A percentile compares a stretch with the other conserved stretches of the same genome.
Conservation (phyloP, 2,888 invertebrate species). For the Acrobasis consociella region DNA sequence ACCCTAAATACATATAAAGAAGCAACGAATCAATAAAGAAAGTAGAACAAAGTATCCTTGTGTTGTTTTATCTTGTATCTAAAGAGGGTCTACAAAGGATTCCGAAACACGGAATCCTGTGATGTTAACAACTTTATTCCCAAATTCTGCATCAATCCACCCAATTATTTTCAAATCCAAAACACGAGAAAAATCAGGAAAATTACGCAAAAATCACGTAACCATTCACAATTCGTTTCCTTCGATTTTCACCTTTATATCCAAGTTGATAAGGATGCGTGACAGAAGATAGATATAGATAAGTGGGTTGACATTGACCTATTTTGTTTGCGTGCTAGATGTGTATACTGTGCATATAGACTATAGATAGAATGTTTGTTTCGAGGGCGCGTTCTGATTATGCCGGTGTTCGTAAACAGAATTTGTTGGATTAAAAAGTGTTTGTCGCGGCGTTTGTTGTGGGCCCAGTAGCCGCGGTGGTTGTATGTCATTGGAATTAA, state of each 20-base stretch:
- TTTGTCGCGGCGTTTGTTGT: conserved; percentile 1
- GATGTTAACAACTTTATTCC: not conserved
- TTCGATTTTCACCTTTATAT: conserved; percentile 24
- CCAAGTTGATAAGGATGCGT: conserved; percentile 18
- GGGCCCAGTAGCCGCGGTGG: not conserved
- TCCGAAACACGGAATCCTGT: not conserved
- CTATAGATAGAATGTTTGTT: not conserved
- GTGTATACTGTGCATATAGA: conserved; percentile 1
- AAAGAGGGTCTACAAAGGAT: not conserved
- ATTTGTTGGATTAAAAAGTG: conserved; percentile 17
- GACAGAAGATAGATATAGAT: conserved; percentile 18
- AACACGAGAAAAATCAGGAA: conserved; percentile 14
- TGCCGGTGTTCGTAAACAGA: conserved; percentile 6
- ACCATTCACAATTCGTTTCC: not conserved
- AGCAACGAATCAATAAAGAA: too few species aligned
- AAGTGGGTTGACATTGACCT: conserved; percentile 23
- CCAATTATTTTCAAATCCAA: conserved; percentile 6
- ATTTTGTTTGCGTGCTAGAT: conserved; percentile 21
- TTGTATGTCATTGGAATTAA: conserved; percentile 2
- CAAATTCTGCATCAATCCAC: not conserved
- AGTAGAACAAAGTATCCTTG: too few species aligned
- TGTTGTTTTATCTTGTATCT: too few species aligned
- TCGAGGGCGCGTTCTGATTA: conserved; percentile 17
- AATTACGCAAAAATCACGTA: conserved; percentile 11
- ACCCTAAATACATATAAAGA: too few species aligned